These are phyloP conservation scores for Aethina tumida DNA, from an alignment of 1,140 invertebrate genomes.

Conservation along the genomic window DNA sequence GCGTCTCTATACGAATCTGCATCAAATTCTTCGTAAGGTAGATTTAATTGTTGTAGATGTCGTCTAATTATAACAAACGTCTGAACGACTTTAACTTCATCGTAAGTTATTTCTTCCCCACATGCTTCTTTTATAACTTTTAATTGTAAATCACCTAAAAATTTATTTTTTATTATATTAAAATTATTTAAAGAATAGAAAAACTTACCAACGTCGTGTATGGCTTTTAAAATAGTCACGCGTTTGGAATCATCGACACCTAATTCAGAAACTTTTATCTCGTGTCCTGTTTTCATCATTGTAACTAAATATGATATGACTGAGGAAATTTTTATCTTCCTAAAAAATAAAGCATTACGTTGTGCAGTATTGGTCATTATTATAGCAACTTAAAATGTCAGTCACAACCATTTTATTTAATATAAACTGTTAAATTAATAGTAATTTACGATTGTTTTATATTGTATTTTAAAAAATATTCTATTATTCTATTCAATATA, in stretches of 20 bases:
- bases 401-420: not conserved
- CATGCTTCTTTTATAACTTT: slow-evolving; percentile 17
- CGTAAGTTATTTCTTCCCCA: slow-evolving; percentile 19
- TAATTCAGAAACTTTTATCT: slow-evolving; percentile 22
- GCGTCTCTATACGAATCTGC: slow-evolving; percentile 10
- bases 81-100: slow-evolving; percentile 21
- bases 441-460: not conserved
- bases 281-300: slow-evolving; percentile 21
- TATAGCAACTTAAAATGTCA: slow-evolving; percentile 7
- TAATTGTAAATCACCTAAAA: slow-evolving; percentile 3
- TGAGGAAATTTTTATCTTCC: slow-evolving; percentile 11
- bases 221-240: slow-evolving; percentile 12
- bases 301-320: slow-evolving; percentile 19
- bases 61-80: slow-evolving; percentile 20
- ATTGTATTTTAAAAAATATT: slow-evolving; percentile 2
- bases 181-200: slow-evolving; percentile 8
- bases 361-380: no score
- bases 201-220: slow-evolving; percentile 6
- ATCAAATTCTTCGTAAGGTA: slow-evolving; percentile 26
- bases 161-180: slow-evolving; percentile 10
- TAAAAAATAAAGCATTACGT: no score
- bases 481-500: no score
- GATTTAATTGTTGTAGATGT: slow-evolving; percentile 17
- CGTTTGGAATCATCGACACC: slow-evolving; percentile 13
- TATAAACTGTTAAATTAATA: not conserved